A percentile compares a stretch with the other conserved stretches of the same genome.
Conservation (phyloP, 2,113 vertebrate genomes). For the Eubucco bourcierii region DNA sequence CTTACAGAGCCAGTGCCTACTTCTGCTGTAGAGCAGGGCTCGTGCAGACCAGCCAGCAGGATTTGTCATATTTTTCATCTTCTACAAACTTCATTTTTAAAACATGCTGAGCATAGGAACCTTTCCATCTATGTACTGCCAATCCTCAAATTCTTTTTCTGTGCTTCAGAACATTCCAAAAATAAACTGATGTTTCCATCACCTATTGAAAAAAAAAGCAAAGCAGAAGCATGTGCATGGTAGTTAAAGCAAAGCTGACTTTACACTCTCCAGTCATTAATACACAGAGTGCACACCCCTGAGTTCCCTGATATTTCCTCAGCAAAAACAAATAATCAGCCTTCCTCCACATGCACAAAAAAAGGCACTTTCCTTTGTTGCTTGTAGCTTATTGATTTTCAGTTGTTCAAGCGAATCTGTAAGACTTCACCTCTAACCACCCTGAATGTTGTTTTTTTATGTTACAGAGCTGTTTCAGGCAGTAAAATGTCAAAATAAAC, state of each 20-base stretch:
- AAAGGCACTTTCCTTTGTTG: neutral
- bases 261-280: neutral
- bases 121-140: neutral
- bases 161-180: neutral
- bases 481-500: constrained; percentile 43
- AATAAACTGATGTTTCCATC: neutral
- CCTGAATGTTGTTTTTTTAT: neutral
- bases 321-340: neutral
- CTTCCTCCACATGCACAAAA: neutral
- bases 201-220: neutral
- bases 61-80: neutral
- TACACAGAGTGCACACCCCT: neutral
- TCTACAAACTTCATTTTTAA: neutral
- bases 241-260: neutral
- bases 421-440: neutral
- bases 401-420: neutral
- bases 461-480: neutral
- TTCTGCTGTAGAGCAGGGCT: neutral
- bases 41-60: neutral
- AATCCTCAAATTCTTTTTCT: neutral
- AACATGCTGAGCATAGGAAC: neutral
- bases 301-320: neutral
- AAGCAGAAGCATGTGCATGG: neutral
- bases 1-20: neutral
- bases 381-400: constrained; percentile 12